A percentile compares a stretch with the other conserved stretches of the same genome.
These are phyloP conservation scores for Marronus borbonicus DNA, from an alignment of 2,888 invertebrate genomes.

Conservation along the genomic window DNA sequence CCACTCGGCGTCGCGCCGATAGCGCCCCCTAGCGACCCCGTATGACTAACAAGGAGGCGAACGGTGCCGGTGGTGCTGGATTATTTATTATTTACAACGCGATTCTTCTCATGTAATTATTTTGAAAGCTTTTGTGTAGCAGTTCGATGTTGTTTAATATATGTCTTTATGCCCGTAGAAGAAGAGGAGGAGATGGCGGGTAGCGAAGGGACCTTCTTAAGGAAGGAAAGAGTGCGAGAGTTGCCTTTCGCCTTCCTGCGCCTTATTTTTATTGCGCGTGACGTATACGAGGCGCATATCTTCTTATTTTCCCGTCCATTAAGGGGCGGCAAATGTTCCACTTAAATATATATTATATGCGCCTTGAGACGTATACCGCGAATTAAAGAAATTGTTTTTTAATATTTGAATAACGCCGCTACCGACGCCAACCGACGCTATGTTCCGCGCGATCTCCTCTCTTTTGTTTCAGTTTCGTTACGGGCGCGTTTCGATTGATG, in stretches of 20 bases:
- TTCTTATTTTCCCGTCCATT: conserved; percentile 45
- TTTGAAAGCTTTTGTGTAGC: conserved; percentile 60
- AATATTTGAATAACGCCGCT: conserved; percentile 46
- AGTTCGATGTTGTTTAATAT: conserved; percentile 55
- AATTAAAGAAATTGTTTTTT: conserved; percentile 52
- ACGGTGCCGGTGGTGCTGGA: conserved; percentile 47
- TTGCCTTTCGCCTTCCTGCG: conserved; percentile 8
- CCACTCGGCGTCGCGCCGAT: conserved; percentile 8
- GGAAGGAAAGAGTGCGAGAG: too few relatives aligned
- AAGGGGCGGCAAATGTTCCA: conserved; percentile 49
- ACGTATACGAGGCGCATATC: conserved; percentile 49
- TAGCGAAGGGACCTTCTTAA: not conserved
- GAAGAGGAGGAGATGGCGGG: not conserved
- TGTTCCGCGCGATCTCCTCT: conserved; percentile 6
- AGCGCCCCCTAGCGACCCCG: conserved; percentile 49
- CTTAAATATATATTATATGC: conserved; percentile 52
- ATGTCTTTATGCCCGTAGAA: conserved; percentile 50
- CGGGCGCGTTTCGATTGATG: conserved; percentile 27
- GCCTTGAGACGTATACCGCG: conserved; percentile 51
- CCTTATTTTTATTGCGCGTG: conserved; percentile 52
- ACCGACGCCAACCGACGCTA: conserved; percentile 1
- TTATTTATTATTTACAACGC: conserved; percentile 61
- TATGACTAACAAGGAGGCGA: conserved; percentile 49
- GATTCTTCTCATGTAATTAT: conserved; percentile 60
- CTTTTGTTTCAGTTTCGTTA: conserved; percentile 12